Evolutionary conservation across 2,113 vertebrate species (phyloP).

Genomic region (Crotalus tigris): DNA sequence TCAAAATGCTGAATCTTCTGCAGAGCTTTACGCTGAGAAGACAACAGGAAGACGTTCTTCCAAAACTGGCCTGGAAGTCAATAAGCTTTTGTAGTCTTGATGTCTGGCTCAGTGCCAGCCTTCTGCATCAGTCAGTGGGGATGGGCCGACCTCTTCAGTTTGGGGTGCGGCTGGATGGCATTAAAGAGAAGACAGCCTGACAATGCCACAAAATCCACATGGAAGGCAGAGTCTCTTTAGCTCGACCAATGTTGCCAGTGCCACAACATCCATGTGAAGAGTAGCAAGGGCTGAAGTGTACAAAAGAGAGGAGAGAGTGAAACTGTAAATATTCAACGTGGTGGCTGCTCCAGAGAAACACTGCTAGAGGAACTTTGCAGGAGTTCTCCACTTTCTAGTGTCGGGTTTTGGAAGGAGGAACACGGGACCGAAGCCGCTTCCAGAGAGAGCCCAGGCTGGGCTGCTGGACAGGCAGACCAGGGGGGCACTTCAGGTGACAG

Average conservation of each 20-base stretch:
- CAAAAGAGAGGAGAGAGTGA: neutral
- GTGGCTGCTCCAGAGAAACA: rapidly evolving
- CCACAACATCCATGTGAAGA: neutral
- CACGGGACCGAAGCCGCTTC: rapidly evolving
- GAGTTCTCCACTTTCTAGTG: neutral
- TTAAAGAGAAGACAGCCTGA: neutral
- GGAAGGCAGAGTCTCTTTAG: neutral
- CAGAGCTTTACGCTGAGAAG: slow-evolving; percentile 44
- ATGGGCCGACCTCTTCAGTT: neutral
- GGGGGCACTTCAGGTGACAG: neutral
- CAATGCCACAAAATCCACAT: neutral
- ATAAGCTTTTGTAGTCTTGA: slow-evolving; percentile 57
- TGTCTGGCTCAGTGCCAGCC: slow-evolving; percentile 35
- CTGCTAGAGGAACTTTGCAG: neutral
- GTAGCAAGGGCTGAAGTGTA: neutral
- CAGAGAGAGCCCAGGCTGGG: neutral
- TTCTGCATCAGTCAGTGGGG: neutral
- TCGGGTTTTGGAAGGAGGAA: neutral
- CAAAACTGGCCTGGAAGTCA: slow-evolving; percentile 17
- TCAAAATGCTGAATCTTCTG: slow-evolving; percentile 56
- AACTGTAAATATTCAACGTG: neutral
- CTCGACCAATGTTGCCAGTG: neutral
- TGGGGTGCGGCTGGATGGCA: neutral
- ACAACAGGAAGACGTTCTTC: neutral
- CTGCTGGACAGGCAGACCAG: no score